phyloP scores from a whole-genome alignment of 2,888 invertebrate species.

The Ophioninae sp. region DNA sequence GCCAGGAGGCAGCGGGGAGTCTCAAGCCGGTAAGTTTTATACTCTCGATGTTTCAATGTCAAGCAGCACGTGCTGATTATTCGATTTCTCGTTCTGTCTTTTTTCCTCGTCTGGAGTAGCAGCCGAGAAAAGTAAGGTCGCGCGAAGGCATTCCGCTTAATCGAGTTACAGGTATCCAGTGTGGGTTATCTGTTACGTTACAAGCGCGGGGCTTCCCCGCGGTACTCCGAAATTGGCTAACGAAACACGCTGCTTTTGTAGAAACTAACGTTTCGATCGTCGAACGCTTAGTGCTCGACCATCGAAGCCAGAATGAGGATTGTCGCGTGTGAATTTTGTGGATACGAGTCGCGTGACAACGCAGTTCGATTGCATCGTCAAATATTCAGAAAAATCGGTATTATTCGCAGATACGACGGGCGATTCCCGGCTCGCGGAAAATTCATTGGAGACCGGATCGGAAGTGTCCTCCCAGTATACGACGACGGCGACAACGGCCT shows the following conservation, averaged over 20 bases:
- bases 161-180: slow-evolving; percentile 61
- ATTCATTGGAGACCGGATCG: slow-evolving; percentile 71
- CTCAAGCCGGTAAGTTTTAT: slow-evolving; percentile 74
- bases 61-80: slow-evolving; percentile 47
- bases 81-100: not conserved
- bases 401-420: slow-evolving; percentile 70
- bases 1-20: slow-evolving; percentile 72
- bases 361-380: not conserved
- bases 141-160: slow-evolving; percentile 56
- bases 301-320: slow-evolving; percentile 42
- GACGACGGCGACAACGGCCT: slow-evolving; percentile 69
- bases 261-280: slow-evolving; percentile 3
- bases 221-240: slow-evolving; percentile 52
- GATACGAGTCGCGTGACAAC: not conserved
- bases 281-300: not conserved
- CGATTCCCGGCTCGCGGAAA: slow-evolving; percentile 74
- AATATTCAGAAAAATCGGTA: not conserved
- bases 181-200: slow-evolving; percentile 65
- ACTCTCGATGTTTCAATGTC: slow-evolving; percentile 58
- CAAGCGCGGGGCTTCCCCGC: slow-evolving; percentile 62
- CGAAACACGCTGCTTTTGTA: slow-evolving; percentile 18
- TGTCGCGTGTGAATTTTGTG: slow-evolving; percentile 13
- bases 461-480: slow-evolving; percentile 71
- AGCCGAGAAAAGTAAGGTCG: slow-evolving; percentile 54
- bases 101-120: slow-evolving; percentile 17